Conservation (phyloP, 2,797 vertebrate species). For the Chaunax sp. region DNA sequence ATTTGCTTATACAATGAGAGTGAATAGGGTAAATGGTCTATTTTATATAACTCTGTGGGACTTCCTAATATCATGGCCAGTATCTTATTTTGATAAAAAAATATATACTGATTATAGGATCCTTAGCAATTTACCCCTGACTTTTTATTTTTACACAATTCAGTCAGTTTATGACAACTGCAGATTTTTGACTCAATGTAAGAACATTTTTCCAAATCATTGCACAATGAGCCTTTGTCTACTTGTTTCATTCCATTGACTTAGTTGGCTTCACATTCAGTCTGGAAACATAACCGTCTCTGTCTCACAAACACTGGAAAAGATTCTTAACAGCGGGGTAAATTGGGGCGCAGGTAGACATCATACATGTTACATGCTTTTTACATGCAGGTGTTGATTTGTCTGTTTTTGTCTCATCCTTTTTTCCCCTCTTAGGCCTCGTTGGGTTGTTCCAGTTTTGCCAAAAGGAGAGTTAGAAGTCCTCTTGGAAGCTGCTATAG, state of each 20-base stretch:
- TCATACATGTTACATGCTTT: not conserved
- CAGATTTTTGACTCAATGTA: not conserved
- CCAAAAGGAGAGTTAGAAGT: constrained; percentile 99
- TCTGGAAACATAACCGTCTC: too few species aligned
- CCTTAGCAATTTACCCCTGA: not conserved
- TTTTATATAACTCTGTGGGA: too few species aligned
- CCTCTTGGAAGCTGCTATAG: constrained; percentile 99
- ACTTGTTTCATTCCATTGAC: too few species aligned
- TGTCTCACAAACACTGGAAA: too few species aligned
- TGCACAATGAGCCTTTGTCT: too few species aligned
- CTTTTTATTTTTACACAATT: not conserved
- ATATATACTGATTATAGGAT: not conserved
- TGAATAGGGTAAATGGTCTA: not conserved
- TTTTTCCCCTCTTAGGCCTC: constrained; percentile 86
- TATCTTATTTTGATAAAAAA: too few species aligned
- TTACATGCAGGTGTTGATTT: not conserved
- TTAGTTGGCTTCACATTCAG: too few species aligned
- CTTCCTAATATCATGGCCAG: not conserved
- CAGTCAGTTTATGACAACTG: not conserved
- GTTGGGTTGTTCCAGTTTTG: constrained; percentile 99
- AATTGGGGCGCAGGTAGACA: not conserved
- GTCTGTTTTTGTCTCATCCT: constrained; percentile 4
- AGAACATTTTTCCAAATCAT: not conserved
- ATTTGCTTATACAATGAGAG: not conserved
- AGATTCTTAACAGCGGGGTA: too few species aligned